A percentile compares a stretch with the other conserved stretches of the same genome.
These are phyloP conservation scores for Odocoileus hemionus DNA, from an alignment of 2,113 vertebrate genomes.

Conservation along the genomic window DNA sequence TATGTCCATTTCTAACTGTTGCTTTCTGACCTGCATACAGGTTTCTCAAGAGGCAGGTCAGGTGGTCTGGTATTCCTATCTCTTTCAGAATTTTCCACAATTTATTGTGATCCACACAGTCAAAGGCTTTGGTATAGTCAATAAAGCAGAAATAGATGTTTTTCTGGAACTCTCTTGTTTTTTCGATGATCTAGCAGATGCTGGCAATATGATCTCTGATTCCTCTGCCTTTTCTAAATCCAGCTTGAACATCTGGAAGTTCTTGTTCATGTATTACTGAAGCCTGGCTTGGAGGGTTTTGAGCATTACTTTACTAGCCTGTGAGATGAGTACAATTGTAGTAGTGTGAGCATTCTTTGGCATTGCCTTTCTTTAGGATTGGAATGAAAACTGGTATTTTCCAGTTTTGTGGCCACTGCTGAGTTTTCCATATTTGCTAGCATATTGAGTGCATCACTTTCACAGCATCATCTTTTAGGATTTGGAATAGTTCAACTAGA, in stretches of 20 bases:
- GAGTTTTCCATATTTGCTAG: not conserved
- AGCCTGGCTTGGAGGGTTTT: not conserved
- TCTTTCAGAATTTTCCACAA: not conserved
- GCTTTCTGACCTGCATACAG: not conserved
- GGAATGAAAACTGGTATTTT: not conserved
- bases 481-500: not conserved
- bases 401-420: not conserved
- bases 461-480: not conserved
- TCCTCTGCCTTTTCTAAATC: not conserved
- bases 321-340: too few relatives aligned
- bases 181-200: accelerated
- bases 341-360: not conserved
- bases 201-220: not conserved
- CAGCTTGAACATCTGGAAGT: not conserved
- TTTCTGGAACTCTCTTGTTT: not conserved
- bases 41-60: not conserved
- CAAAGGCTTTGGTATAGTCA: not conserved
- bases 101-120: not conserved
- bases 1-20: not conserved
- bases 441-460: not conserved
- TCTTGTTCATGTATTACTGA: not conserved
- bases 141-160: not conserved
- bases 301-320: not conserved
- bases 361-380: not conserved
- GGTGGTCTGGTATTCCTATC: not conserved